These are phyloP conservation scores for Actinemys pallida DNA, from an alignment of 2,113 vertebrate species.

Conservation along the genomic window DNA sequence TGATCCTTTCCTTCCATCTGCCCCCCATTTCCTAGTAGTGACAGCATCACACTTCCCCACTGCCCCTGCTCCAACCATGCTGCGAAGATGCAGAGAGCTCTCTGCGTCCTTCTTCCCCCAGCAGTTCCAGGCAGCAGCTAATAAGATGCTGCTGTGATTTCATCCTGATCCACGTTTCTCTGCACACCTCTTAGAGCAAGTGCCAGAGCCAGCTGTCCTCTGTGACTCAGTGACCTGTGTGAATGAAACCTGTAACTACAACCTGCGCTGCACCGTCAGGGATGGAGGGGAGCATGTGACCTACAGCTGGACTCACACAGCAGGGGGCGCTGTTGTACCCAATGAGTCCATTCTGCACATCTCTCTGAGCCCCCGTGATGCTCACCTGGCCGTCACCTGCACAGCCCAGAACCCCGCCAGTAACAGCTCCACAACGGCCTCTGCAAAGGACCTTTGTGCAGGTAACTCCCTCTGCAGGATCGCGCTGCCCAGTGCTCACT, in stretches of 20 bases:
- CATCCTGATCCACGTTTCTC: too few relatives aligned
- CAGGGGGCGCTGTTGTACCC: rapidly evolving
- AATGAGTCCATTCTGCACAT: neutral
- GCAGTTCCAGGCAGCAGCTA: neutral
- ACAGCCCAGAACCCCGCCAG: rapidly evolving
- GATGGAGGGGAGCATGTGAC: rapidly evolving
- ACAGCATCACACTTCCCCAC: too few relatives aligned
- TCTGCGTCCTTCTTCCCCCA: rapidly evolving
- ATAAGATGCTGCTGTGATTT: rapidly evolving
- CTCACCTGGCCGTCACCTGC: neutral
- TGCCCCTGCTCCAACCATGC: too few relatives aligned
- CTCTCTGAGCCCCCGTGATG: neutral
- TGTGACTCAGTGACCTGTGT: neutral
- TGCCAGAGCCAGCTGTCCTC: neutral
- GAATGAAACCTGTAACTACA: rapidly evolving
- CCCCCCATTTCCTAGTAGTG: too few relatives aligned
- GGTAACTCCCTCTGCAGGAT: neutral
- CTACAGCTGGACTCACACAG: rapidly evolving
- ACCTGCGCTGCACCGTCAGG: rapidly evolving
- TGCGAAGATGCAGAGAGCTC: too few relatives aligned
- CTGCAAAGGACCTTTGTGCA: rapidly evolving
- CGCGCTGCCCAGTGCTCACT: rapidly evolving
- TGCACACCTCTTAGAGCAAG: neutral
- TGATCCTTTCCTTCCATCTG: too few relatives aligned
- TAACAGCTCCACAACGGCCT: rapidly evolving